These are phyloP conservation scores for Anas platyrhynchos DNA, from an alignment of 2,113 vertebrate genomes.

Conservation along the genomic window DNA sequence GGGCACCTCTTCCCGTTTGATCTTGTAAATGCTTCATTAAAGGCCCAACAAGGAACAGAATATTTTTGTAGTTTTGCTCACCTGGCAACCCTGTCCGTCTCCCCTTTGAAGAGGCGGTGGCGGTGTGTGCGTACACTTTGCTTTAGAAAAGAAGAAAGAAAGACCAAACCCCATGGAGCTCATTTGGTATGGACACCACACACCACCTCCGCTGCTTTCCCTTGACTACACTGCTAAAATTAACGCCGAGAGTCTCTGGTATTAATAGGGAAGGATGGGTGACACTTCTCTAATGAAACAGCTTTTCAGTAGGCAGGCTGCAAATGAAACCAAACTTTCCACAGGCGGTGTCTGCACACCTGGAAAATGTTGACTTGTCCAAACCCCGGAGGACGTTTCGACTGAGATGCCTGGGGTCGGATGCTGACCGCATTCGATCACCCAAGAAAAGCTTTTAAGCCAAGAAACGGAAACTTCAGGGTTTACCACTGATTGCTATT, in stretches of 20 bases:
- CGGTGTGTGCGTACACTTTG: neutral
- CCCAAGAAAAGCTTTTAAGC: neutral
- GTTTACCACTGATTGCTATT: neutral
- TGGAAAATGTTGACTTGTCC: neutral
- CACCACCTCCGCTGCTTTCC: neutral
- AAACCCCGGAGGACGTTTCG: neutral
- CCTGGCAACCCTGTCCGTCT: neutral
- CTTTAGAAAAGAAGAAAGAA: neutral
- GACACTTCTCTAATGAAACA: neutral
- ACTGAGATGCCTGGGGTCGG: neutral
- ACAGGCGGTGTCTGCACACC: neutral
- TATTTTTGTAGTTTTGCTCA: slow-evolving; percentile 3
- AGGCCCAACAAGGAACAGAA: slow-evolving; percentile 13
- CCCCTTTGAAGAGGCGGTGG: neutral
- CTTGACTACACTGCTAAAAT: neutral
- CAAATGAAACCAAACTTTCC: neutral
- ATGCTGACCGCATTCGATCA: neutral
- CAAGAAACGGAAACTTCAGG: neutral
- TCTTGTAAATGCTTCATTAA: slow-evolving; percentile 55
- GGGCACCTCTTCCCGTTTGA: slow-evolving; percentile 34
- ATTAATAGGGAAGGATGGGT: neutral
- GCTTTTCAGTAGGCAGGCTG: neutral
- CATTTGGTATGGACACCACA: neutral
- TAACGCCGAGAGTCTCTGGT: neutral
- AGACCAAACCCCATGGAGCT: neutral